Base-by-base conservation (phyloP, 1,140 invertebrate species). In the Phortica variegata region DNA sequence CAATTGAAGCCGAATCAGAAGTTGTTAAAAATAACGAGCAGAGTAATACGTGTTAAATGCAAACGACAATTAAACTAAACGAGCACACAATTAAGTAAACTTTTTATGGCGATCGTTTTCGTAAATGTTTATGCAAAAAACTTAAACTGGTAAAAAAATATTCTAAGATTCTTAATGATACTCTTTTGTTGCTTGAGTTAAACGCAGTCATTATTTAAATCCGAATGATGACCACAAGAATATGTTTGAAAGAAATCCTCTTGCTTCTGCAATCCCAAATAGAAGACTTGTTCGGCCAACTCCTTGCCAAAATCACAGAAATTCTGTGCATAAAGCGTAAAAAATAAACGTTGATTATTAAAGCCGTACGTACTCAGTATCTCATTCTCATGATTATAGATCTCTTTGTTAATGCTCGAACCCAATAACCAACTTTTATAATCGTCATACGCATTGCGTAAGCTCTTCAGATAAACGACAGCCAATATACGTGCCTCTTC, bases 271-370 rank as follows among this genome's bases (percentile, higher is more conserved):
- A 74, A 56, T 2, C 71, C 71, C 37, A 74, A 32, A 31, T 58
- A 74, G 43, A 74, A 74, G 2, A 74, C 61, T 32, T 58, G 49
- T 26, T 74, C 66, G 0, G 71, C 65, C 31, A 74, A 38, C 12
- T 73, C 66, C 42, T 68, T 68, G 15, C 71, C 71, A 33, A 74
- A 74, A 18, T 74, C 71, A 20, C 71, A 74, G 33, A 74, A 74
- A 31, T 74, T 74, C 31, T 74, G 71, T 0, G 65, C 71, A 23
- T 62, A 74, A 0, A 74, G 52, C 0, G 66, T 73, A 18, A 73
- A 74, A 23, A 73, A 74, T 2, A 74, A 20, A 0, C 63, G 60
- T 33, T 59, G 65, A 13, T 74, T 73, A 46, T 52, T 60, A 21
- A 74, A 42, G 12, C 69, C 46, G 20, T 59, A 56, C 3, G 49